A percentile compares a stretch with the other conserved stretches of the same genome.
Evolutionary conservation across 1,140 invertebrate species (phyloP).

Genomic region (Tetramorium alpestre): DNA sequence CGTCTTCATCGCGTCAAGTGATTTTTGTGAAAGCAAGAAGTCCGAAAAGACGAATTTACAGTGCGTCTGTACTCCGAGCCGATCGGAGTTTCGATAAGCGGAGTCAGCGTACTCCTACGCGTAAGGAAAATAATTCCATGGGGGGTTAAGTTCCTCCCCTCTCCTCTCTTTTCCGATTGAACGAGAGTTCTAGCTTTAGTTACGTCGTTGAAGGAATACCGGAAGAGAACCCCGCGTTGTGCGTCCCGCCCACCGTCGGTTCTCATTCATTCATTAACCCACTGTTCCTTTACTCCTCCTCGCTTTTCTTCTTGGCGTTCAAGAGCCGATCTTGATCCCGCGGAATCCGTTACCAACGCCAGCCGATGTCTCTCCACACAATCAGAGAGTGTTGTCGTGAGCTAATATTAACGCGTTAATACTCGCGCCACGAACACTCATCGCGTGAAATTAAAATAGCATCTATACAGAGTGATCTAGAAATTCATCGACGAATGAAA

Average conservation of each 20-base stretch:
- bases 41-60: not conserved
- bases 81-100: conserved; percentile 5
- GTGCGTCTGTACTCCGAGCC: not conserved
- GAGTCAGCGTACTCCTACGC: not conserved
- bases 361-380: not conserved
- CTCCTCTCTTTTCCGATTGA: not conserved
- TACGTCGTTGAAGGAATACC: conserved; percentile 51
- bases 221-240: conserved; percentile 39
- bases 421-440: not conserved
- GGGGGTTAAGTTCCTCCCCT: not conserved
- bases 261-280: conserved; percentile 70
- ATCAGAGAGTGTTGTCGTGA: conserved; percentile 9
- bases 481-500: not conserved
- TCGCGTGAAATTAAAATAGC: conserved; percentile 3
- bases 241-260: conserved; percentile 59
- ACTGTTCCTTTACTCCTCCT: not conserved
- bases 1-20: not conserved
- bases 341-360: conserved; percentile 7
- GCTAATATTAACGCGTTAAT: conserved; percentile 31
- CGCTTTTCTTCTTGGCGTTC: conserved; percentile 30
- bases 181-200: conserved; percentile 36
- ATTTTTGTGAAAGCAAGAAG: not conserved
- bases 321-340: not conserved
- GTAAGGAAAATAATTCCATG: not conserved
- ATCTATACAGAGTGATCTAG: not conserved